Conservation (phyloP, 2,888 invertebrate species). For the Dermolepida albohirtum region DNA sequence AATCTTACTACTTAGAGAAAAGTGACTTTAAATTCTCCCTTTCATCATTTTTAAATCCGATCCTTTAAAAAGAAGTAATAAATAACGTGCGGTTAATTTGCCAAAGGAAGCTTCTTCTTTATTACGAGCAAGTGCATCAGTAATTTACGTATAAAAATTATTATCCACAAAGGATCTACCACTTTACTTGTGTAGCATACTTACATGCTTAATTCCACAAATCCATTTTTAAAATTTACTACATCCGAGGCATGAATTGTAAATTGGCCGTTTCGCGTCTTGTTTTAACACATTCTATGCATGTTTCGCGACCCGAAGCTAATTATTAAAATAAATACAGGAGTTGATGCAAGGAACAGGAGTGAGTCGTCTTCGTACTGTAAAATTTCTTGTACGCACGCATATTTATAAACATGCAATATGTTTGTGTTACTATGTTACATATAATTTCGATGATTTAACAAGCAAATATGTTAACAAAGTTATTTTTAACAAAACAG, state of each 20-base stretch:
- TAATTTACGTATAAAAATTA: constrained; percentile 19
- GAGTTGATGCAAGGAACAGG: constrained; percentile 3
- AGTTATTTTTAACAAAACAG: too few relatives aligned
- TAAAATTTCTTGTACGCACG: constrained; percentile 6
- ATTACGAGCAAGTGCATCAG: constrained; percentile 11
- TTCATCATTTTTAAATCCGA: constrained; percentile 8
- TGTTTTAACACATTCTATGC: constrained; percentile 35
- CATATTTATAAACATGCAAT: constrained; percentile 20
- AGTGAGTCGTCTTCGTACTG: background rate
- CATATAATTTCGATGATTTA: constrained; percentile 16
- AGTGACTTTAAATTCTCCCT: background rate
- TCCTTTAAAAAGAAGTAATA: constrained; percentile 8
- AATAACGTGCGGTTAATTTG: constrained; percentile 27
- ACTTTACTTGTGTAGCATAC: background rate
- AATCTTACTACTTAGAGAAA: too few relatives aligned
- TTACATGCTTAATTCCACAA: constrained; percentile 18
- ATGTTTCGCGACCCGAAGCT: constrained; percentile 26
- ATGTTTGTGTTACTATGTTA: constrained; percentile 12
- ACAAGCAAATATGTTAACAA: constrained; percentile 5
- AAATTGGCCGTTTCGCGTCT: constrained; percentile 11
- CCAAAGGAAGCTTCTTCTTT: constrained; percentile 18
- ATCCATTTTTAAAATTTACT: constrained; percentile 37
- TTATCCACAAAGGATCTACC: constrained; percentile 1
- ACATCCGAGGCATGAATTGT: constrained; percentile 12
- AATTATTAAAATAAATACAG: constrained; percentile 34